These are phyloP conservation scores for Sylvia atricapilla DNA, from an alignment of 2,113 vertebrate species.

Conservation along the genomic window DNA sequence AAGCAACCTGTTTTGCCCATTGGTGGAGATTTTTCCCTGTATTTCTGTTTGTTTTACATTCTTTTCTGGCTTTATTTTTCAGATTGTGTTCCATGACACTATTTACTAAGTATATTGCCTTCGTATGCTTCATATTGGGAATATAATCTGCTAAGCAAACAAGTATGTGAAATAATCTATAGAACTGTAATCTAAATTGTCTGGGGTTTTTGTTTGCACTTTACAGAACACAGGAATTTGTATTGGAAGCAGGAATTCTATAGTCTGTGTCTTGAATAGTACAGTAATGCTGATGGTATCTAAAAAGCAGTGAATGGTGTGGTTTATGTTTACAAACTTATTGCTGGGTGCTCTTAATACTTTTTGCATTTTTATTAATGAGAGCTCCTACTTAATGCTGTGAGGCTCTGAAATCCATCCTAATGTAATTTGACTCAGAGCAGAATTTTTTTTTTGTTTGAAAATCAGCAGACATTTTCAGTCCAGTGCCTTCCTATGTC, in stretches of 20 bases:
- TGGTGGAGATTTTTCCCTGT: not conserved
- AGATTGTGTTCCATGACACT: not conserved
- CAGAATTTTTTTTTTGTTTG: not conserved
- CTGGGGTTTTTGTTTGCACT: not conserved
- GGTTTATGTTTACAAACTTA: slow-evolving; percentile 12
- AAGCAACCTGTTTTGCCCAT: not conserved
- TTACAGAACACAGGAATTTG: not conserved
- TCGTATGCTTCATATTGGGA: not conserved
- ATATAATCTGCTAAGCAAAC: not conserved
- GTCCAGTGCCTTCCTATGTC: not conserved
- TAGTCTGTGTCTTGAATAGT: not conserved
- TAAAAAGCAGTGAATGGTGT: not conserved
- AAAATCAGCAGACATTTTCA: not conserved
- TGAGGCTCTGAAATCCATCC: not conserved
- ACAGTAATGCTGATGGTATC: not conserved
- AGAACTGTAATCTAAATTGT: not conserved
- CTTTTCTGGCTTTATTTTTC: not conserved
- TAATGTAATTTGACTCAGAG: not conserved
- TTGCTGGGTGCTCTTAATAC: not conserved
- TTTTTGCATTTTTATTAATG: not conserved
- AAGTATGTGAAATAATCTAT: not conserved
- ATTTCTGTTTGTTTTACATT: not conserved
- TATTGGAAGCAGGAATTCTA: not conserved
- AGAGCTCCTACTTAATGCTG: not conserved
- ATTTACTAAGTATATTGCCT: not conserved